Evolutionary conservation across 2,113 vertebrate genomes (phyloP).

Genomic region (Patagioenas fasciata): DNA sequence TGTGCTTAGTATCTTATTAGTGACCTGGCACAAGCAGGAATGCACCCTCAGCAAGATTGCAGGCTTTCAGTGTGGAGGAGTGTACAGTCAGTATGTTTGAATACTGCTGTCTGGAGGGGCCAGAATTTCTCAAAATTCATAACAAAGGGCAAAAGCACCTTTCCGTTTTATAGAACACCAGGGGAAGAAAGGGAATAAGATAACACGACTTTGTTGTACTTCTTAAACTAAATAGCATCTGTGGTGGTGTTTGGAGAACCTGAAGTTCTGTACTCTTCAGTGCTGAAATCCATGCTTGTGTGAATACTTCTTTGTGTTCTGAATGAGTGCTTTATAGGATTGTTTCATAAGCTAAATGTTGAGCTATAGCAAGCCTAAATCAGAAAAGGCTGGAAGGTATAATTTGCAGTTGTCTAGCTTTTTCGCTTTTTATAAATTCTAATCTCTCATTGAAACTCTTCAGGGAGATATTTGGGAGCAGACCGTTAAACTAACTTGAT

Average conservation of each 20-base stretch:
- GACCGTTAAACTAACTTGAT: neutral
- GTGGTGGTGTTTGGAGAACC: neutral
- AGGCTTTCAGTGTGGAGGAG: rapidly evolving
- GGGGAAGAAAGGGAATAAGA: neutral
- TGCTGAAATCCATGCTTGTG: neutral
- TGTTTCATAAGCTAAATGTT: neutral
- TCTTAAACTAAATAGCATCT: neutral
- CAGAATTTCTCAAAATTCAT: neutral
- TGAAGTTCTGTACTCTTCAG: neutral
- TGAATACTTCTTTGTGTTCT: neutral
- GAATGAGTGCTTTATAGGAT: neutral
- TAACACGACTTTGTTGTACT: neutral
- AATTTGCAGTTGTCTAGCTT: neutral
- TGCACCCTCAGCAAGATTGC: neutral
- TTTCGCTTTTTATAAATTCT: neutral
- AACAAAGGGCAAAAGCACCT: neutral
- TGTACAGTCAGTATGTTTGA: neutral
- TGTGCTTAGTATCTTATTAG: neutral
- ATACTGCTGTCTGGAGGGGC: neutral
- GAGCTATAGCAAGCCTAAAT: neutral
- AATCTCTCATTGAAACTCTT: neutral
- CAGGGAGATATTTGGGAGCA: neutral
- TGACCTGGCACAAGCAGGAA: neutral
- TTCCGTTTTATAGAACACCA: neutral
- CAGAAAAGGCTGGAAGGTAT: neutral